These are phyloP conservation scores for Monoplex corrugatus DNA, from an alignment of 2,888 invertebrate genomes.

Conservation along the genomic window DNA sequence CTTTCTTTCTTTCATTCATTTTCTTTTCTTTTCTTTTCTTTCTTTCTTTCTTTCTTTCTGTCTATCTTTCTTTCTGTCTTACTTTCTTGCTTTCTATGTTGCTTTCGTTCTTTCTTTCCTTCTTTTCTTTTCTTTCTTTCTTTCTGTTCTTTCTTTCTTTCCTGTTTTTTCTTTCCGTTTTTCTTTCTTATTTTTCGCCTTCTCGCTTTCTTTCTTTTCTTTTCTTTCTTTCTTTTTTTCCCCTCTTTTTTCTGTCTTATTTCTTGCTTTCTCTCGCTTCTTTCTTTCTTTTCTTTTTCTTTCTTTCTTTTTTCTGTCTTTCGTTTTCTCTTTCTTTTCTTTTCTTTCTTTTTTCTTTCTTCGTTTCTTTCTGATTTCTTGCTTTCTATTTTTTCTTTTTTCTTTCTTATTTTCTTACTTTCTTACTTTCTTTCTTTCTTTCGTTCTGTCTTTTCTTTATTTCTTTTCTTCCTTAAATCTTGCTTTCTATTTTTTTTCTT, in stretches of 20 bases:
- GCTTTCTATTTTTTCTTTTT: no score
- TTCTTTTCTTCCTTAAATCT: no score
- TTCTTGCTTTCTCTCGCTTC: no score
- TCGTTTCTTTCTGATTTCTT: background rate
- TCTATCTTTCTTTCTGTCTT: background rate
- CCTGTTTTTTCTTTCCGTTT: background rate
- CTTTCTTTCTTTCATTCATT: background rate
- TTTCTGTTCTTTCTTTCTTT: background rate
- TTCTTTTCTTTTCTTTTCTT: background rate
- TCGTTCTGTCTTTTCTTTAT: background rate
- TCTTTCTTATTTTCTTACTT: no score
- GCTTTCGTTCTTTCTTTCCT: background rate
- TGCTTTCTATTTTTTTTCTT: no score
- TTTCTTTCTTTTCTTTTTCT: no score
- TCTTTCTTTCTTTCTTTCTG: background rate
- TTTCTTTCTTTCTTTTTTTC: no score
- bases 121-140: background rate
- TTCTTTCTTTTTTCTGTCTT: no score
- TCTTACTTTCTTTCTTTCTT: constrained; percentile 10
- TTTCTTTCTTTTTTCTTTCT: background rate
- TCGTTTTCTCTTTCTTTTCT: background rate
- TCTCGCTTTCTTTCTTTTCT: background rate
- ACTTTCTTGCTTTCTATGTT: background rate
- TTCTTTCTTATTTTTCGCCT: background rate
- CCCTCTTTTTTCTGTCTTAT: no score